Evolutionary conservation across 2,888 invertebrate species (phyloP), one percentile per base, ranked within the genome.

Genomic region (Euclidia mi): DNA sequence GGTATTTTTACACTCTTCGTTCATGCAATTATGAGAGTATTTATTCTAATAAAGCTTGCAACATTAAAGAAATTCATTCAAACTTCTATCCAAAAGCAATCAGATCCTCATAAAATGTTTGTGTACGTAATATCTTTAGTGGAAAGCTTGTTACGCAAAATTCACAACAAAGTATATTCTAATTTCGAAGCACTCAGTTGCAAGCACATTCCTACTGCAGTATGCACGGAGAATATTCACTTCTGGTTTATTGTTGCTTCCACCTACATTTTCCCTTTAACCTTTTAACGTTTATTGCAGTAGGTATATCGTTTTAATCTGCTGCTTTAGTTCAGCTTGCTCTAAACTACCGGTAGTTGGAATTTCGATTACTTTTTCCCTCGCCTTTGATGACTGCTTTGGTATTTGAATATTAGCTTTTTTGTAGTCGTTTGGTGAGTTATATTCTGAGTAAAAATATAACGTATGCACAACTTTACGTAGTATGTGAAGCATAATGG

Each of bases 81-180:
- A 1, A 2, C 6, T 34, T 14, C 4, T 48, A 29, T 55, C 9
- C 12, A 38, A 44, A 68, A 10, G 18, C 44, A 56, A 67, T 61
- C 17, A 34, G 14, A 57, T 51, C 40, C 31, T 60, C 20, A 55
- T 48, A 41, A 73, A 55, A 65, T 52, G 46, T 51, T 44, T 7
- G 1, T 10, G 31, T 52, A 48, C 42, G 37, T 64, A 62, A 64
- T 58, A 35, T 35, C 47, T 45, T 62, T 52, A 56, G 38, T 51
- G 11, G 25, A 80, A 77, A 79, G 81, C 82, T 87, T 76, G 85
- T 82, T 84, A 79, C 78, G 78, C 58, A 78, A 82, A 85, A 82
- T 85, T 83, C 79, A 80, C 81, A 74, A 82, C 83, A 87, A 88
- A 90, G 82, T 87, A 87, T 83, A 81, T 83, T 85, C 86, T 87